These are phyloP conservation scores for Danio kyathit DNA, from an alignment of 2,797 vertebrate genomes.

Conservation along the genomic window DNA sequence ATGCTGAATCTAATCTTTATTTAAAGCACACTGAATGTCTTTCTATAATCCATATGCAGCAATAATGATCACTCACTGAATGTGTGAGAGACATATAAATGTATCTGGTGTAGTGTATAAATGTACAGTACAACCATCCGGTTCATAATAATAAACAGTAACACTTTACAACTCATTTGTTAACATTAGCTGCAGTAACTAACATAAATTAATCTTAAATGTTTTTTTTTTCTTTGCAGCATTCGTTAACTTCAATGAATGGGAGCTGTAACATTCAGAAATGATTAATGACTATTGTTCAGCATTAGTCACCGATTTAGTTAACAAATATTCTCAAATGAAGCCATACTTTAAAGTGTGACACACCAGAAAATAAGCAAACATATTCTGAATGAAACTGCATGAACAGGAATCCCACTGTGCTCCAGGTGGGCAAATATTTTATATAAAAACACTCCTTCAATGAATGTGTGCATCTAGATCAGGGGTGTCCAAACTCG, in stretches of 20 bases:
- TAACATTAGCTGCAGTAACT: too few species aligned
- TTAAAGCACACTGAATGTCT: slow-evolving; percentile 52
- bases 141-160: too few species aligned
- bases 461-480: neutral
- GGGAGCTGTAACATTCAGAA: too few species aligned
- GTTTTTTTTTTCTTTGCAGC: too few species aligned
- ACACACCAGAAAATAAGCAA: neutral
- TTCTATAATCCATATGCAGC: slow-evolving; percentile 37
- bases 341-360: too few species aligned
- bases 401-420: neutral
- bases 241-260: too few species aligned
- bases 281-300: too few species aligned
- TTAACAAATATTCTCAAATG: too few species aligned
- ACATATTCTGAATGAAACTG: neutral
- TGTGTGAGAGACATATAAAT: neutral
- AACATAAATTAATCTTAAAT: too few species aligned
- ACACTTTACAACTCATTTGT: too few species aligned
- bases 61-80: neutral
- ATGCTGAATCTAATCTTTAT: slow-evolving; percentile 59
- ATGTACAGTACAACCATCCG: neutral
- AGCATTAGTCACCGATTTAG: too few species aligned
- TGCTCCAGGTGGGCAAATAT: neutral
- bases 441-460: neutral
- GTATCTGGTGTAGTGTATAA: neutral
- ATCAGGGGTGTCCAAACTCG: too few species aligned